Evolutionary conservation across 2,888 invertebrate species (phyloP), one percentile per base, ranked within the genome.

Genomic region (Cephus pygmeus): DNA sequence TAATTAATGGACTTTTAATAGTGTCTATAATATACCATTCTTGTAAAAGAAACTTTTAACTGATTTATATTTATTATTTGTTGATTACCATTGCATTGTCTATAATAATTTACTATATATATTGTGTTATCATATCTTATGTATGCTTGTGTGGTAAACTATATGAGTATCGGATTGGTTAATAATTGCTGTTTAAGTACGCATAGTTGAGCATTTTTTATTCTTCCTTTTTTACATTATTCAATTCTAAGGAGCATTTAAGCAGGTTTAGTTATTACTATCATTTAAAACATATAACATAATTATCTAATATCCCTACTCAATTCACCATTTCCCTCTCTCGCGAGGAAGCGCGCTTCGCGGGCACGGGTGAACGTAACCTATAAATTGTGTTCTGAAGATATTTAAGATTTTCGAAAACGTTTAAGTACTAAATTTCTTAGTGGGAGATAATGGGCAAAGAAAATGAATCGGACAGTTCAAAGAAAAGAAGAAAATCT

Each of bases 401-500:
- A 11, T 71, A 15, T 34, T 56, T 23, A 15, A 56, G 9, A 23
- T 56, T 56, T 56, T 23, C 56, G 23, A 23, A 56, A 23, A 23
- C 23, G 2, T 23, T 56, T 56, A n/a, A n/a, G n/a, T n/a, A 56
- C 23, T 56, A 23, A 15, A 23, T 23, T 56, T 56, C 56, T 9
- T 23, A 35, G 74, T 34, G 12, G 3, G 9, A 75, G 36, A 81
- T 84, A 79, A 89, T 90, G 90, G 89, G 88, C 4, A 90, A 90
- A 77, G 90, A 90, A 81, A 88, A 81, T 71, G 90, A 90, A 30
- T 35, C 84, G 0, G 90, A 90, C n/a, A 80, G 77, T 75, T 79
- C 88, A 12, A 90, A 89, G 73, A 90, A 90, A 75, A 84, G 88
- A 23, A 86, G 88, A 76, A 89, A 89, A 81, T 87, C 88, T 69